Conservation (phyloP, 1,140 invertebrate species). For the Panagrolaimus sp. region DNA sequence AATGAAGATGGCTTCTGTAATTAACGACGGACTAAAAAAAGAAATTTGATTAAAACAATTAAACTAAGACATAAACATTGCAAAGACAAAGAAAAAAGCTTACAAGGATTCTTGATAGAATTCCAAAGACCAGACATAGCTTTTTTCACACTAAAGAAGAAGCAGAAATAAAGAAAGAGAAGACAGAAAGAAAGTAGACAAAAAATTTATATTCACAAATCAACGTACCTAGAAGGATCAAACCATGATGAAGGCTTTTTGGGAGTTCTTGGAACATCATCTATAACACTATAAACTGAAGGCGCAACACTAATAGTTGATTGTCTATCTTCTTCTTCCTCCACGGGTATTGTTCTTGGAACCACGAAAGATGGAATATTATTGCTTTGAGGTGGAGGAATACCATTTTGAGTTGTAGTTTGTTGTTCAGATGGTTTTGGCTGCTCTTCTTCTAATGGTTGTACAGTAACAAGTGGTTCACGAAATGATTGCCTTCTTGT, state of each 20-base stretch:
- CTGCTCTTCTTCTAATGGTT: too few species aligned
- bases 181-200: neutral
- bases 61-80: neutral
- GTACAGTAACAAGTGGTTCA: neutral
- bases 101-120: neutral
- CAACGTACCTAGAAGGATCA: conserved; percentile 31
- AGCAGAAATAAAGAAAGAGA: neutral
- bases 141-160: neutral
- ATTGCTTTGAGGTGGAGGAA: too few species aligned
- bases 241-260: conserved; percentile 34
- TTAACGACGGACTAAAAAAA: conserved; percentile 32
- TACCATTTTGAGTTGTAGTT: too few species aligned
- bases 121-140: neutral
- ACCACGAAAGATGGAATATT: too few species aligned
- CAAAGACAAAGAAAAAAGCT: conserved; percentile 25
- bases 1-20: conserved; percentile 33
- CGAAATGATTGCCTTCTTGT: neutral
- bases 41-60: neutral
- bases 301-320: conserved; percentile 17
- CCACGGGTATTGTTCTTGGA: neutral
- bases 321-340: neutral
- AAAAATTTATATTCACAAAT: neutral
- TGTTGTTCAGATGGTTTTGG: too few species aligned
- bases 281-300: conserved; percentile 22
- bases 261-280: conserved; percentile 38